Evolutionary conservation across 2,888 invertebrate species (phyloP).

Genomic region (Synanthedon myopaeformis): DNA sequence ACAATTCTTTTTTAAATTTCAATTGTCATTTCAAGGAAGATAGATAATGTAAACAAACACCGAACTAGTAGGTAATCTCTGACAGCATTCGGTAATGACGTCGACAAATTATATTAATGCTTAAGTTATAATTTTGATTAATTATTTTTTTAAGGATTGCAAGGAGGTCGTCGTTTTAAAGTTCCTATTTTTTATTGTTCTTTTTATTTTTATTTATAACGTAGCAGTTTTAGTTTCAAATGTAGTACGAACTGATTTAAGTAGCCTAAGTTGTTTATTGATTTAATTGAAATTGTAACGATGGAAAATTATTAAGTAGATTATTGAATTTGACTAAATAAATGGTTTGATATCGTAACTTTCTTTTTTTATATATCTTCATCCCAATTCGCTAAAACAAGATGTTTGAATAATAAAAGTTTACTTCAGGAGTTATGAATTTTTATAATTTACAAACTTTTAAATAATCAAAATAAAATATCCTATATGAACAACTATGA

Average conservation of each 20-base stretch:
- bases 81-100: not conserved
- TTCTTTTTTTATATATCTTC: not conserved
- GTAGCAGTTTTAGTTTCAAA: slow-evolving; percentile 7
- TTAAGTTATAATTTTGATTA: too few species aligned
- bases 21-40: not conserved
- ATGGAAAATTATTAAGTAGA: slow-evolving; percentile 1
- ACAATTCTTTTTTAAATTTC: not conserved
- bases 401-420: too few species aligned
- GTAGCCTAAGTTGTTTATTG: not conserved
- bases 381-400: too few species aligned
- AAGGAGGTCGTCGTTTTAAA: slow-evolving; percentile 19
- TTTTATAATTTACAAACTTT: too few species aligned
- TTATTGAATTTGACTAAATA: slow-evolving; percentile 2
- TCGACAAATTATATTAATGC: not conserved
- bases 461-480: too few species aligned
- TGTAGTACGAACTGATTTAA: not conserved
- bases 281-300: slow-evolving; percentile 7
- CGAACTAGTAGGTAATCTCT: too few species aligned
- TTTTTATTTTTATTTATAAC: slow-evolving; percentile 17
- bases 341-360: slow-evolving; percentile 1
- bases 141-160: too few species aligned
- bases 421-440: too few species aligned
- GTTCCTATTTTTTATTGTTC: slow-evolving; percentile 36
- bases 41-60: not conserved
- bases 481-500: too few species aligned